Conservation (phyloP, 1,140 invertebrate genomes). For the Medauroidea extradentata region DNA sequence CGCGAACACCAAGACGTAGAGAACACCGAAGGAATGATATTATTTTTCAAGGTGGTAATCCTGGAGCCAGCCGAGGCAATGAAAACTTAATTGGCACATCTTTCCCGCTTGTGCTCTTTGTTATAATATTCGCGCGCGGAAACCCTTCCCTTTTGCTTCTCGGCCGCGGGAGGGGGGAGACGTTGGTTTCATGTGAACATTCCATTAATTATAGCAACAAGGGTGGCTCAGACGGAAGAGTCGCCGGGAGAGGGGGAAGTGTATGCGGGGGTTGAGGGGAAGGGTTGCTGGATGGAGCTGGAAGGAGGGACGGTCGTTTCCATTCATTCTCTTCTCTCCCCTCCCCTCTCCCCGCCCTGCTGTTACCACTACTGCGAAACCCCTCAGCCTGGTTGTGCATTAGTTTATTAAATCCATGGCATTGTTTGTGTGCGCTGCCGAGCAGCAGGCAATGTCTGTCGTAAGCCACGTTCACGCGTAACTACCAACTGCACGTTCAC, state of each 20-base stretch:
- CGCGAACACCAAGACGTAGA: no score
- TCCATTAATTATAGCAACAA: conserved; percentile 30
- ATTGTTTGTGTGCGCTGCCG: conserved; percentile 14
- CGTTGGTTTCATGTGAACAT: conserved; percentile 27
- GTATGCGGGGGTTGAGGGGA: background rate
- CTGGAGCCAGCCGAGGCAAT: no score
- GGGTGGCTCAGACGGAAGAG: conserved; percentile 3
- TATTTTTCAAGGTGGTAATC: no score
- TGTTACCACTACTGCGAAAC: background rate
- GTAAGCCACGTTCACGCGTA: no score
- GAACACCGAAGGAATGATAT: no score
- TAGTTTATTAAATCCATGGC: conserved; percentile 29
- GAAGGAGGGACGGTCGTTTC: conserved; percentile 12
- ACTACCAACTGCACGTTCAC: no score
- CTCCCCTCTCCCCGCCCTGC: no score
- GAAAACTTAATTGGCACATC: conserved; percentile 1
- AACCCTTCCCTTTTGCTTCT: background rate
- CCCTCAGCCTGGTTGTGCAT: conserved; percentile 12
- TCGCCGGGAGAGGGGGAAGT: background rate
- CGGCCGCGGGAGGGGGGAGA: background rate
- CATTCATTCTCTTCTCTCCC: conserved; percentile 12
- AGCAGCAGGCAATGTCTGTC: no score
- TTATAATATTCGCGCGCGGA: conserved; percentile 2
- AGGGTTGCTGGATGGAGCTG: background rate
- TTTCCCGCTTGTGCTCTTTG: conserved; percentile 9